phyloP scores from a whole-genome alignment of 1,140 invertebrate species.

The Procambarus clarkii region DNA sequence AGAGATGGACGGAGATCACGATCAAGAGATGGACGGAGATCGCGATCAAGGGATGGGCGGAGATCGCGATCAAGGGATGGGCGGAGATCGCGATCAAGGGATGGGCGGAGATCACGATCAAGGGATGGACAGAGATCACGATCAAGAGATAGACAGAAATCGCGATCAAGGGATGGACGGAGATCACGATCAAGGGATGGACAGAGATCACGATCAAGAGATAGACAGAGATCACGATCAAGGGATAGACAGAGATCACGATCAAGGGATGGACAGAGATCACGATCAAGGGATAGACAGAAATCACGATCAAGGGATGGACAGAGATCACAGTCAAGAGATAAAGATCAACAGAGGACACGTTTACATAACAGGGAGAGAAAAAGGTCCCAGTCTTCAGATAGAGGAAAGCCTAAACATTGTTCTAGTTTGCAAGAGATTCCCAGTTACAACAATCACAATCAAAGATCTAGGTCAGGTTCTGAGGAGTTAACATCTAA shows the following conservation, averaged over 20 bases:
- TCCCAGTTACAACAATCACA: not conserved
- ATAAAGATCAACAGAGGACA: constrained; percentile 5
- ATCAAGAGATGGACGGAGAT: not conserved
- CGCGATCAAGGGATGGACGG: not conserved
- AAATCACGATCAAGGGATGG: not conserved
- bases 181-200: not conserved
- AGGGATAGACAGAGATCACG: constrained; percentile 19
- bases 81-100: not conserved
- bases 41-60: not conserved
- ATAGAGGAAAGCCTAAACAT: not conserved
- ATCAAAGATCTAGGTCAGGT: not conserved
- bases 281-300: not conserved
- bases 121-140: constrained; percentile 18
- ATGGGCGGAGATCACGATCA: not conserved
- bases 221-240: not conserved
- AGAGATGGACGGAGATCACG: not conserved
- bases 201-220: constrained; percentile 14
- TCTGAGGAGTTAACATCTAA: not conserved
- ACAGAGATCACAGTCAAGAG: not conserved
- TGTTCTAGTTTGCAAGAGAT: constrained; percentile 7
- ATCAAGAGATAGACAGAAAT: not conserved
- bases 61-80: not conserved
- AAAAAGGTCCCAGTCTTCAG: not conserved
- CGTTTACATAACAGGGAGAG: not conserved
- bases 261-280: constrained; percentile 4